phyloP scores from a whole-genome alignment of 2,797 vertebrate genomes.

The Pyrocephalus nanus region DNA sequence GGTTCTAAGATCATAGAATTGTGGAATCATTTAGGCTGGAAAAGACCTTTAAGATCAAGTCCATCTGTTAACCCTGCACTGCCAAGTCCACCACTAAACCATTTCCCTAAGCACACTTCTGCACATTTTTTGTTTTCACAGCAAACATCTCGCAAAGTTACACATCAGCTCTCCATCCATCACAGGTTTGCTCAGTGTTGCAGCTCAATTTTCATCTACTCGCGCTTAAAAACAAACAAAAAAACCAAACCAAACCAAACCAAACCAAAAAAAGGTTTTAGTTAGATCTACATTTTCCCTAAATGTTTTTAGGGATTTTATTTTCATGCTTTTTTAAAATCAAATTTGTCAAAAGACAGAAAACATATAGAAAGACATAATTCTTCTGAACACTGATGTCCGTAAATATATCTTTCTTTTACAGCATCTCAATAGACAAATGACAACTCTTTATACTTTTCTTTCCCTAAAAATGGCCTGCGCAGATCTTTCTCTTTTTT shows the following conservation, averaged over 20 bases:
- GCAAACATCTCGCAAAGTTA: neutral
- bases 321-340: neutral
- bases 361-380: neutral
- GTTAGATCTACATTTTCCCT: neutral
- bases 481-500: neutral
- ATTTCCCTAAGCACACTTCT: neutral
- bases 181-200: neutral
- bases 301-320: neutral
- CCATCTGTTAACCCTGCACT: neutral
- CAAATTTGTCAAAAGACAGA: neutral
- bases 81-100: neutral
- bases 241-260: too few species aligned
- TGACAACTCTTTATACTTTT: neutral
- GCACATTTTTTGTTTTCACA: neutral
- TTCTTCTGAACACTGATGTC: neutral
- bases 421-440: neutral
- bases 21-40: neutral
- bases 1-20: neutral
- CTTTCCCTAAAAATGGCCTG: neutral
- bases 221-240: neutral
- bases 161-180: neutral
- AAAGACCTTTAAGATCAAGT: neutral
- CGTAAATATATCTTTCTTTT: neutral
- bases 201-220: neutral
- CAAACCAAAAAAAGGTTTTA: neutral